Evolutionary conservation across 2,888 invertebrate species (phyloP), one percentile per base, ranked within the genome.

Genomic region (Phalangium opilio): DNA sequence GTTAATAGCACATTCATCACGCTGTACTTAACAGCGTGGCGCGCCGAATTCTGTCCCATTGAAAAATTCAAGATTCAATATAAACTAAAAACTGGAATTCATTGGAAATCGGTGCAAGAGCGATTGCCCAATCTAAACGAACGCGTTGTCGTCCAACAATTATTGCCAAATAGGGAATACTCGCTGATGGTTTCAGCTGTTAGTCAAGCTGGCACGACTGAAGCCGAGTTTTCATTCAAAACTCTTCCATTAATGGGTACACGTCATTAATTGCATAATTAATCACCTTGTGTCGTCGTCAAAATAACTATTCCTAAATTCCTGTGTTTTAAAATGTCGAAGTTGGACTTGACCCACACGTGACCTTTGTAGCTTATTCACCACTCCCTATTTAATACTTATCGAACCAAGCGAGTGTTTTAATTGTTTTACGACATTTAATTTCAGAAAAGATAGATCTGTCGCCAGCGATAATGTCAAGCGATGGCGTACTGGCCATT

Each of bases 121-220:
- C 42, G 41, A 14, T 38, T 52, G 4, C 49, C 50, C 1, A 27
- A 42, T 5, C 39, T 35, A n/a, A 38, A 47, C 12, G 47, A 50
- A 7, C 43, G 36, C 14, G 27, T 52, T 7, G 39, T 55, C 8
- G 41, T 58, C 8, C 52, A 51, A 10, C 55, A 64, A 38, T 56
- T 67, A 4, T 60, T 58, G 14, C 65, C 67, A 1, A 64, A 62
- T 14, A 64, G 64, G 1, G 63, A 64, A 57, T 68, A 68, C 53
- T 52, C 59, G 18, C 60, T 68, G 57, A 58, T 59, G 43, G 63
- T 67, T 3, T 62, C 61, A 1, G 68, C 67, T 3, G 61, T 64
- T 58, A 67, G 64, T 53, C 63, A 66, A 32, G 66, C 67, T 3
- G 68, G 67, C 1, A 62, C 64, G 15, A 65, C 67, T 1, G 64